Evolutionary conservation across 2,797 vertebrate genomes (phyloP), one percentile per base, ranked within the genome.

Genomic region (Coregonus ussuriensis): DNA sequence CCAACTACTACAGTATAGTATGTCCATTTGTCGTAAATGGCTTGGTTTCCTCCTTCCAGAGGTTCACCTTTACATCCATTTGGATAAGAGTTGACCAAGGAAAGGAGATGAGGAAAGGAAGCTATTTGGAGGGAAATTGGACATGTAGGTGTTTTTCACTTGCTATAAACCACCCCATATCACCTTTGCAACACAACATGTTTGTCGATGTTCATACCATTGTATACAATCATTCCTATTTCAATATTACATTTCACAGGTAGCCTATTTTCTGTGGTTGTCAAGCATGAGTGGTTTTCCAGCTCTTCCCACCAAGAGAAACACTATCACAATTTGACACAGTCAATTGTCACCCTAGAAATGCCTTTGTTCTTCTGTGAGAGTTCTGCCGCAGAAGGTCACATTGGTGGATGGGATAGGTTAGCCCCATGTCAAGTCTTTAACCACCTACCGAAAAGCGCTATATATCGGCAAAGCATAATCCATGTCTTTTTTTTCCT

Each of bases 381-480:
- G 53, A 1, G 1, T 74, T 67, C 77, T 69, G 70, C 71, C 53
- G 54, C 74, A 18, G 82, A 21, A 29, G 54, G 87, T 80, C 78
- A 75, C 73, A 86, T 80, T 70, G 68, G 80, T 75, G 37, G 51
- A 53, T 67, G 3, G 6, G 25, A 11, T 67, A 41, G 7, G 41
- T 35, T 37, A 33, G 29, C 54, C 47, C 41, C 25, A 33, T 53
- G 15, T 37, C n/a, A 21, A 72, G 9, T 21, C 9, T 29, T 53
- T 31, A 41, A 51, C 65, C 74, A 69, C 62, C 52, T 71, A 65
- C 76, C 0, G 54, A 79, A 18, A 29, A 74, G 65, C 37, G 41
- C 63, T 65, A 37, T 78, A 84, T 78, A 70, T 80, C 85, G 84
- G 71, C 70, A 29, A 84, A 71, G 86, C 78, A 62, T 33, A 66